Evolutionary conservation across 2,888 invertebrate genomes (phyloP).

Genomic region (Oxytorus armatus): DNA sequence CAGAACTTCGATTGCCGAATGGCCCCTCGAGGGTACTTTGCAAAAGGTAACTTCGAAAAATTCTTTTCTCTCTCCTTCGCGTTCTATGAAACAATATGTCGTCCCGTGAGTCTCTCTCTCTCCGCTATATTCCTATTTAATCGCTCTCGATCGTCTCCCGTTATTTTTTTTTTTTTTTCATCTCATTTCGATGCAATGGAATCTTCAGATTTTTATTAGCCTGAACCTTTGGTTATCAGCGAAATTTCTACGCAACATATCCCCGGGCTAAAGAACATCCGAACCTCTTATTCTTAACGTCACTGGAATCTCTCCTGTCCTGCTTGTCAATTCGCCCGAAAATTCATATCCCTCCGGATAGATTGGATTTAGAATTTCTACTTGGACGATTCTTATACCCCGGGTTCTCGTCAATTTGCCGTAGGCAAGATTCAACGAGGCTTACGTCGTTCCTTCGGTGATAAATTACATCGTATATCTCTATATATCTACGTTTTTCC

Average conservation of each 20-base stretch:
- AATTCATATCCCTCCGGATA: no score
- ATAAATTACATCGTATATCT: conserved; percentile 20
- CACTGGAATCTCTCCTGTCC: background rate
- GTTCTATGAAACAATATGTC: conserved; percentile 7
- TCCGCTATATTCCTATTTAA: background rate
- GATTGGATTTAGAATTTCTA: background rate
- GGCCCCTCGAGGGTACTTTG: background rate
- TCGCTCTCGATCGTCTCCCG: background rate
- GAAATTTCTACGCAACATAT: background rate
- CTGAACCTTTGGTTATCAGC: background rate
- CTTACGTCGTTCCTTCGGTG: background rate
- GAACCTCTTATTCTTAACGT: no score
- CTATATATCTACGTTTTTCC: background rate
- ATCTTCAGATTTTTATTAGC: background rate
- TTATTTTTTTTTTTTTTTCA: background rate
- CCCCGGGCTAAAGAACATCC: background rate
- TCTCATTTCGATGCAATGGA: background rate
- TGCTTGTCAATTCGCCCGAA: no score
- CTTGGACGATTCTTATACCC: background rate
- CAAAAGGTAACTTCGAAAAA: background rate
- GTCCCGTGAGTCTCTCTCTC: background rate
- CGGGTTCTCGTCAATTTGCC: background rate
- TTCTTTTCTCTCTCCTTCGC: conserved; percentile 5
- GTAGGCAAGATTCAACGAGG: background rate
- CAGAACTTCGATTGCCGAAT: background rate